Base-by-base conservation (phyloP, 2,113 vertebrate genomes). In the Erythrolamprus reginae region DNA sequence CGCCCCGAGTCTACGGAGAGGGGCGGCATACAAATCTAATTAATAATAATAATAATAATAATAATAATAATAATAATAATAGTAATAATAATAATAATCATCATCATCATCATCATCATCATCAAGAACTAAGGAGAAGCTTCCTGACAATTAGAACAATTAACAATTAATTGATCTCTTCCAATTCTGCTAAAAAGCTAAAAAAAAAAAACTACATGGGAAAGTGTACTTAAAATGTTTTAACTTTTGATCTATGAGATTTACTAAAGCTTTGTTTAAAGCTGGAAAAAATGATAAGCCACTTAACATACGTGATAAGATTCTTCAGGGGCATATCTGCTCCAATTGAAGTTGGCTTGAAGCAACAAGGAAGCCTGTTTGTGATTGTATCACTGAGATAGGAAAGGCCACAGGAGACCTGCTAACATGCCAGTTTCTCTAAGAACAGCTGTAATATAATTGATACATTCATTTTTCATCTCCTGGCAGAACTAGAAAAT, bases 401-500 rank as follows among this genome's bases (percentile, higher is more conserved):
- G 52, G 51, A 58, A 87, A 58, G 90, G 85, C 86, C 90, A 83
- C 90, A 38, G 10, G 86, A 91, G 90, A 45, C 52, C 48, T 58
- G 86, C 55, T 91, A 87, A 91, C 42, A 82, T 88, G 90, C 82
- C 84, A 88, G 86, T 91, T 91, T 91, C 83, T 91, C 52, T 91
- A 91, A 91, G 89, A 87, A 87, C 90, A 90, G 86, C 70, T 91
- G 65, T 91, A 87, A 91, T 87, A 82, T 87, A 91, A 91, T 88
- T 83, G 90, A 91, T 88, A 70, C 86, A 88, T 82, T 91, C 86
- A 83, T 91, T 70, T 87, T 48, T 33, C 24, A 23, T 88, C 82
- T 38, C 13, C 50, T 56, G 21, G 17, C 7, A 83, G 52, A 58
- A n/a, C 65, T 58, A 45, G 42, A 56, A 82, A 55, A 82, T 23